phyloP scores from a whole-genome alignment of 2,797 vertebrate species.

The Xyrichtys novacula region DNA sequence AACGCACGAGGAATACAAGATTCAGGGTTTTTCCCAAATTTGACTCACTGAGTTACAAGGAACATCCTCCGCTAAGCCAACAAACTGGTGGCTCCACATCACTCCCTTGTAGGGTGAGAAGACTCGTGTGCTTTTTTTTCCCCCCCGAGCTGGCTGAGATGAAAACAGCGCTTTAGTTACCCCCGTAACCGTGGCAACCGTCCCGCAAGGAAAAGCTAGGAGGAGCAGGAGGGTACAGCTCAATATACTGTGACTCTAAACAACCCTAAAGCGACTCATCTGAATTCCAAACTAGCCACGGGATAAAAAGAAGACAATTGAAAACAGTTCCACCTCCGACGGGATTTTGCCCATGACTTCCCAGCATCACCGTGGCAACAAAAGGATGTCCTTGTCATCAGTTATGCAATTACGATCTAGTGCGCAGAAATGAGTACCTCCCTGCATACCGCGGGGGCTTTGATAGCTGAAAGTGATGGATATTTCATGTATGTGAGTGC shows the following conservation, averaged over 20 bases:
- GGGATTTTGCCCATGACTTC: constrained; percentile 73
- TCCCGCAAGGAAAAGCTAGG: constrained; percentile 59
- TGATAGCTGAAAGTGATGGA: constrained; percentile 57
- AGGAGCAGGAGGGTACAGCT: constrained; percentile 64
- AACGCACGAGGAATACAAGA: constrained; percentile 4
- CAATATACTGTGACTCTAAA: constrained; percentile 81
- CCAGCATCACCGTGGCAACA: constrained; percentile 69
- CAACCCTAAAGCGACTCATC: constrained; percentile 83
- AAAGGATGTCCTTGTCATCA: constrained; percentile 58
- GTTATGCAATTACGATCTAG: constrained; percentile 38
- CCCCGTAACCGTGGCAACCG: constrained; percentile 75
- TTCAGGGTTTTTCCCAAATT: constrained; percentile 5
- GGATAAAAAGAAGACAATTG: constrained; percentile 77
- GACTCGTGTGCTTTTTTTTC: constrained; percentile 46
- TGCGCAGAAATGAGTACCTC: constrained; percentile 56
- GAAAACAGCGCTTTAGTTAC: constrained; percentile 74
- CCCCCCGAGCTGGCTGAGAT: constrained; percentile 57
- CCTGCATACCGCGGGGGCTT: constrained; percentile 38
- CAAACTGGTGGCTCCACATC: constrained; percentile 49
- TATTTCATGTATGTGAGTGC: constrained; percentile 57
- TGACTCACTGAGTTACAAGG: constrained; percentile 7
- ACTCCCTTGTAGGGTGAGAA: constrained; percentile 43
- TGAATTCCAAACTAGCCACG: constrained; percentile 83
- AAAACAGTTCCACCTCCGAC: constrained; percentile 74
- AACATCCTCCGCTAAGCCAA: constrained; percentile 25